Conservation (phyloP, 1,140 invertebrate genomes). For the Ctenoplectra terminalis region DNA sequence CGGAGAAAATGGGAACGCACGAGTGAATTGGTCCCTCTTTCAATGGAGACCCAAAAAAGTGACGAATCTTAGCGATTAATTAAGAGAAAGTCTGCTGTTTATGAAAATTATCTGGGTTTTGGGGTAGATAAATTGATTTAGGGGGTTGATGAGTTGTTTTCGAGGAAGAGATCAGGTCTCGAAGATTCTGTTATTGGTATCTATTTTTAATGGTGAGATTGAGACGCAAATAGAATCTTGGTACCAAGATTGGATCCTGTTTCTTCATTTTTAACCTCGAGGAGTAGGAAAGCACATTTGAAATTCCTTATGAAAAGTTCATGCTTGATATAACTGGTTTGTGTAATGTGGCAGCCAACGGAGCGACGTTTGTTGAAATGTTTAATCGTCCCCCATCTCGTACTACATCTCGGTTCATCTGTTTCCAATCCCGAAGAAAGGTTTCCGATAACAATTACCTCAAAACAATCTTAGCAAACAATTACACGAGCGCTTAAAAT, state of each 20-base stretch:
- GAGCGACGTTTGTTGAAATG: not conserved
- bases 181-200: not conserved
- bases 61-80: not conserved
- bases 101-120: too few species aligned
- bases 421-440: not conserved
- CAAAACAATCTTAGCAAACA: not conserved
- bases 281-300: not conserved
- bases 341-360: not conserved
- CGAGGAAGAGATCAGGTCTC: too few species aligned
- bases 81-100: not conserved
- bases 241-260: not conserved
- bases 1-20: slow-evolving; percentile 4
- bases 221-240: not conserved
- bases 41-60: not conserved
- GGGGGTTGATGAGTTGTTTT: not conserved
- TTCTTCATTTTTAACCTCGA: not conserved
- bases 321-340: not conserved
- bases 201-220: not conserved
- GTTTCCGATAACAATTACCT: not conserved
- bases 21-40: not conserved
- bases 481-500: too few species aligned
- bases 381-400: not conserved
- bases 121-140: too few species aligned
- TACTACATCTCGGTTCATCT: not conserved
- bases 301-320: not conserved